Percentiles rank a stretch among this genome's conserved stretches.
Conservation (phyloP, 2,797 vertebrate genomes). For the Taeniopygia guttata region DNA sequence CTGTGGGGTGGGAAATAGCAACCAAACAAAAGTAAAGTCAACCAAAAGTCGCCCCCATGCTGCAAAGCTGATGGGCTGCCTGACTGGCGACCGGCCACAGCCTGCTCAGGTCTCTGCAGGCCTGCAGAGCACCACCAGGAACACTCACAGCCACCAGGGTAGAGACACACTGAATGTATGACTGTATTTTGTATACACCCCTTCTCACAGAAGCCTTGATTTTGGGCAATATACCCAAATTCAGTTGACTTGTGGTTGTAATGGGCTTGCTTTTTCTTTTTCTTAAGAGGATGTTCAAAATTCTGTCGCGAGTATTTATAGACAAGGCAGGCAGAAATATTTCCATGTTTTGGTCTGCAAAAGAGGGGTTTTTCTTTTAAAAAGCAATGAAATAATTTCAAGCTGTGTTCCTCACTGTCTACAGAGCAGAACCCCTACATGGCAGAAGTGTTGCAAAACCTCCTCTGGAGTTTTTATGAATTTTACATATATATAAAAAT, state of each 20-base stretch:
- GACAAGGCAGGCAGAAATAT: conserved; percentile 5
- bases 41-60: not conserved
- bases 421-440: not conserved
- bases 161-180: not conserved
- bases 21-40: conserved; percentile 12
- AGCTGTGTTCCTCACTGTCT: not conserved
- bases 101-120: not conserved
- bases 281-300: not conserved
- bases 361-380: not conserved
- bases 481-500: not conserved
- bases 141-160: not conserved
- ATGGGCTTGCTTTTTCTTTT: not conserved
- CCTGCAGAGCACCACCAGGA: not conserved
- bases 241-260: not conserved
- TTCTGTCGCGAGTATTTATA: conserved; percentile 15
- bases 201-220: not conserved
- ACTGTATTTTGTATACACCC: not conserved
- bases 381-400: not conserved
- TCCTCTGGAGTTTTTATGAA: not conserved
- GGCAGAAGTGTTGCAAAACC: not conserved
- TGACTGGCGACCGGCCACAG: fast-evolving
- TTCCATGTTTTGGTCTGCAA: not conserved
- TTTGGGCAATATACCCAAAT: not conserved
- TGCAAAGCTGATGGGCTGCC: not conserved
- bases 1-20: conserved; percentile 1